Conservation (phyloP, 2,888 invertebrate genomes). For the Lamellibrachia satsuma region DNA sequence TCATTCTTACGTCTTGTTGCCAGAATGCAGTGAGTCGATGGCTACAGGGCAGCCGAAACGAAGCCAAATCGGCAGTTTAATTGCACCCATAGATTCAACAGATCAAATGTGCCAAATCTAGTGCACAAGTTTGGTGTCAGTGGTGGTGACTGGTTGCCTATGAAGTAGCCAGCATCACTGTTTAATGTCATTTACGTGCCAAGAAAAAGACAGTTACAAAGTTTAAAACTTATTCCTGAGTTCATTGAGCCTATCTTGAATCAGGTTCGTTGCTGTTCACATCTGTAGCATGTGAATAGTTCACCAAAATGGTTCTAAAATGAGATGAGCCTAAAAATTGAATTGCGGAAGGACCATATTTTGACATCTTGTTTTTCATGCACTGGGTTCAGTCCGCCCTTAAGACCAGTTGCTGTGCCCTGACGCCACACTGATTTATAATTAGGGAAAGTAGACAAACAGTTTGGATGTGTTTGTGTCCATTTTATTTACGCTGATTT, state of each 20-base stretch:
- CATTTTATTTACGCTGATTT: not conserved
- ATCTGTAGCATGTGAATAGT: too few species aligned
- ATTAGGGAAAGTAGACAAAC: not conserved
- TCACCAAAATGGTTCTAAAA: too few species aligned
- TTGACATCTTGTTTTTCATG: too few species aligned
- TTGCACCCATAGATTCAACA: not conserved
- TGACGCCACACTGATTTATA: not conserved
- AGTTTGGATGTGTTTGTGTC: not conserved
- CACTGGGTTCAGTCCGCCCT: too few species aligned
- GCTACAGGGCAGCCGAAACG: not conserved
- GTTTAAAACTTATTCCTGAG: not conserved
- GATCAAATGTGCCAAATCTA: constrained; percentile 4
- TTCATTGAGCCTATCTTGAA: too few species aligned
- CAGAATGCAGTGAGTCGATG: not conserved
- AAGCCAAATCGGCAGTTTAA: not conserved
- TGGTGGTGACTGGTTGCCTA: not conserved
- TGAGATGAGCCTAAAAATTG: too few species aligned
- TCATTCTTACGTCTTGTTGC: not conserved
- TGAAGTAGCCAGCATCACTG: not conserved
- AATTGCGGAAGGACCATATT: too few species aligned
- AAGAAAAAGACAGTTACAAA: not conserved
- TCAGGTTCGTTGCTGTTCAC: too few species aligned
- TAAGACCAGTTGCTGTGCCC: not conserved
- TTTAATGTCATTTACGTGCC: not conserved
- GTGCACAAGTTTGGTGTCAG: not conserved